Conservation (phyloP, 37 sponge, comb jelly and placozoan species). For the Aplysina aerophoba region DNA sequence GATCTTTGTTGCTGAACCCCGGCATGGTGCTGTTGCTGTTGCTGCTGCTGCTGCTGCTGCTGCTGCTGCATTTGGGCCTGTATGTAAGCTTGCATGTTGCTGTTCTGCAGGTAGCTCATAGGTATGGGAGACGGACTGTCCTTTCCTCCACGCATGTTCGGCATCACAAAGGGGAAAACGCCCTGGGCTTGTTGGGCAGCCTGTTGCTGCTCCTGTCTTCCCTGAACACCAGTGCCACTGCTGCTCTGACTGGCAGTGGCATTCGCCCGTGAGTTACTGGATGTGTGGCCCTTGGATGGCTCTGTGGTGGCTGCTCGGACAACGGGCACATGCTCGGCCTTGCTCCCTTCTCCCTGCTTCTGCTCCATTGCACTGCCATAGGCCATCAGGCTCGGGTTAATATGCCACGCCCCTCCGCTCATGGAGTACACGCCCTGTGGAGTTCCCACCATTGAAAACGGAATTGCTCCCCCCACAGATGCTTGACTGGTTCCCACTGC, state of each 20-base stretch:
- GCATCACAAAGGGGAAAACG: neutral
- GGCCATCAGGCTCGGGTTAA: no score
- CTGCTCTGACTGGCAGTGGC: neutral
- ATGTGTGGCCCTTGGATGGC: neutral
- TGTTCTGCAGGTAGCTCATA: neutral
- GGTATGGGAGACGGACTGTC: conserved; percentile 13
- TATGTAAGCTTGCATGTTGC: neutral
- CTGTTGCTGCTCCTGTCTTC: conserved; percentile 26
- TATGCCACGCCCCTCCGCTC: no score
- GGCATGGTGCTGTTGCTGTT: conserved; percentile 33
- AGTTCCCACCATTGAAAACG: no score
- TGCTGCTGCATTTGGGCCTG: conserved; percentile 19
- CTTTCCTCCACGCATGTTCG: neutral
- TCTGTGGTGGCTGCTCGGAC: conserved; percentile 1
- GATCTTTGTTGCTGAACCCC: neutral
- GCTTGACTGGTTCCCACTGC: no score
- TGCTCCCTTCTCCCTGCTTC: no score
- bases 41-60: conserved; percentile 39
- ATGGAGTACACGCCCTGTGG: no score
- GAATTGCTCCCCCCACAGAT: no score
- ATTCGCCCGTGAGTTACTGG: neutral
- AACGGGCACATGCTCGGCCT: neutral
- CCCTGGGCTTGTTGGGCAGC: neutral
- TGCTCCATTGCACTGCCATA: no score
- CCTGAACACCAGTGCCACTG: neutral